Conservation (phyloP, 2,888 invertebrate genomes). For the Eupithecia insigniata region DNA sequence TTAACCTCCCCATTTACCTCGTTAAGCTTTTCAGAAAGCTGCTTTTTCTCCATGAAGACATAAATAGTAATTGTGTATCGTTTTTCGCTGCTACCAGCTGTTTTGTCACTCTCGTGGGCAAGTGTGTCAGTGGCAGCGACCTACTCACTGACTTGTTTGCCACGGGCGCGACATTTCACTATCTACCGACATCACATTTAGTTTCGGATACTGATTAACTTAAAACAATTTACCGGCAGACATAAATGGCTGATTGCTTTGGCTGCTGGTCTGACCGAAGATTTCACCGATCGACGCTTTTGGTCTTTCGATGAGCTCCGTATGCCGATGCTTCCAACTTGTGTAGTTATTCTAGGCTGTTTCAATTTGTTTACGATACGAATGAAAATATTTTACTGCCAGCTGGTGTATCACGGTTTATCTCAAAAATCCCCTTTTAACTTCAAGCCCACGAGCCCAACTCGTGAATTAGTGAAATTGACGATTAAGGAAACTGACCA, state of each 20-base stretch:
- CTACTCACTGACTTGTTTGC: constrained; percentile 70
- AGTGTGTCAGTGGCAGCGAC: constrained; percentile 71
- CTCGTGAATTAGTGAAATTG: no score
- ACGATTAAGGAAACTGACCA: no score
- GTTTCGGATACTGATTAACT: constrained; percentile 46
- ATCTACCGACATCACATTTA: constrained; percentile 59
- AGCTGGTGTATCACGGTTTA: background rate
- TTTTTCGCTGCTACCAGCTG: constrained; percentile 60
- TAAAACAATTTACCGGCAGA: constrained; percentile 10
- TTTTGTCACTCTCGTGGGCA: constrained; percentile 70
- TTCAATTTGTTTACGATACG: background rate
- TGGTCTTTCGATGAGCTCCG: background rate
- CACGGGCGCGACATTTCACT: constrained; percentile 68
- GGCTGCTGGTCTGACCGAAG: background rate
- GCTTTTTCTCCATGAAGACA: constrained; percentile 40
- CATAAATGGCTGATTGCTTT: background rate
- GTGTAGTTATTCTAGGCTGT: background rate
- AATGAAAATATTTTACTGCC: background rate
- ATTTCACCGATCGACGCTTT: constrained; percentile 4
- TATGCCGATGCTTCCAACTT: background rate
- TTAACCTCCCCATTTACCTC: constrained; percentile 24
- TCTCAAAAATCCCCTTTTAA: background rate
- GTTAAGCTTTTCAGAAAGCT: constrained; percentile 34
- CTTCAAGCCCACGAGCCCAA: background rate
- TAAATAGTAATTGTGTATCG: constrained; percentile 50